These are phyloP conservation scores for Sylvia atricapilla DNA, from an alignment of 2,113 vertebrate genomes.

Conservation along the genomic window DNA sequence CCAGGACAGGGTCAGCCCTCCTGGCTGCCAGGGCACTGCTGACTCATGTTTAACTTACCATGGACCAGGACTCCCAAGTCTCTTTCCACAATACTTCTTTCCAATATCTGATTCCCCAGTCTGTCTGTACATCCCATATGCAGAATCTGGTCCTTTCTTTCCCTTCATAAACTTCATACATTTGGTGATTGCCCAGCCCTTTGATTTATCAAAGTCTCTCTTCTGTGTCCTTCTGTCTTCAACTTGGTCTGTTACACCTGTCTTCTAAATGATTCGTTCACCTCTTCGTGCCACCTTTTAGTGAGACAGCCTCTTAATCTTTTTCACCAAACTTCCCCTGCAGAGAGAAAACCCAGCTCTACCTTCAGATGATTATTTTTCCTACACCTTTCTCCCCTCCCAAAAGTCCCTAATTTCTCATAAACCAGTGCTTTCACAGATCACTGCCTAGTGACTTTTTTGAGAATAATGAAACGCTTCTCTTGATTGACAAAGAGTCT, in stretches of 20 bases:
- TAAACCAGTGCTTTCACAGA: not conserved
- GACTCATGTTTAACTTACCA: rapidly evolving
- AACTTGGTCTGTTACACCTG: not conserved
- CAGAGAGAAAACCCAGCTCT: not conserved
- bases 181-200: not conserved
- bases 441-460: not conserved
- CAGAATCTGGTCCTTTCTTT: not conserved
- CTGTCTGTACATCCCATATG: not conserved
- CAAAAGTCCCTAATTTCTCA: not conserved
- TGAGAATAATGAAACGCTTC: not conserved
- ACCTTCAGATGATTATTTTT: not conserved
- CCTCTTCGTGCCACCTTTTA: not conserved
- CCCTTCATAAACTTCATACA: not conserved
- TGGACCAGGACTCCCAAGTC: rapidly evolving
- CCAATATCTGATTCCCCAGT: not conserved
- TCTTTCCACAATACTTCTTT: not conserved
- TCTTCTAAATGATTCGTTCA: not conserved
- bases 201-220: not conserved
- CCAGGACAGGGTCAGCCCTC: rapidly evolving
- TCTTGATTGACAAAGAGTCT: not conserved
- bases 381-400: not conserved
- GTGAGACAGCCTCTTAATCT: not conserved
- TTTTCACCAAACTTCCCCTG: not conserved
- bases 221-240: not conserved
- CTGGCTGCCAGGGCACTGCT: not conserved